Conservation (phyloP, 1,140 invertebrate genomes). For the Drepana arcuata region DNA sequence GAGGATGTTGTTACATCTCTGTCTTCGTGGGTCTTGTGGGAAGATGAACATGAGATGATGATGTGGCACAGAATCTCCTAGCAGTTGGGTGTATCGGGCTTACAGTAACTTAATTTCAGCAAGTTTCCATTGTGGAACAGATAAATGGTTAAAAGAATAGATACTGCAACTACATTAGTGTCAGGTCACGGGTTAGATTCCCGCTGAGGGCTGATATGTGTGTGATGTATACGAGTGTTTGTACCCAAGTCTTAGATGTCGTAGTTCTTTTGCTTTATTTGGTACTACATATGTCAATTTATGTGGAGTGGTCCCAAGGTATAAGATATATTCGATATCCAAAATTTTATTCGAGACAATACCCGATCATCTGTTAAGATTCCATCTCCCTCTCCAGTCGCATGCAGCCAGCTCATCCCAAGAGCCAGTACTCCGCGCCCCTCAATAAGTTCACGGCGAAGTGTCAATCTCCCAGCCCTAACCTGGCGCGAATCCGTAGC, state of each 20-base stretch:
- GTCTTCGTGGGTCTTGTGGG: too few species aligned
- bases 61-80: too few species aligned
- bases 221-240: not conserved
- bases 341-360: not conserved
- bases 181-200: too few species aligned
- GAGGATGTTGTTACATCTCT: not conserved
- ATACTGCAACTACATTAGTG: too few species aligned
- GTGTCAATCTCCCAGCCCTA: constrained; percentile 17
- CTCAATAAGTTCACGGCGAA: constrained; percentile 56
- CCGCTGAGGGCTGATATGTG: not conserved
- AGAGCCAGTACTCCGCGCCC: constrained; percentile 46
- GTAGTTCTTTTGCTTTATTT: not conserved
- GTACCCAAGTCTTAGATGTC: not conserved
- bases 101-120: too few species aligned
- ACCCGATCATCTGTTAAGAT: too few species aligned
- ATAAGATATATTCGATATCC: not conserved
- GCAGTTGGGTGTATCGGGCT: too few species aligned
- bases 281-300: not conserved
- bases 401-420: constrained; percentile 32
- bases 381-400: constrained; percentile 26
- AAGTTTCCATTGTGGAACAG: too few species aligned
- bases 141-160: too few species aligned
- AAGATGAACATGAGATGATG: too few species aligned
- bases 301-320: not conserved
- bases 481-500: constrained; percentile 36